Percentiles rank a stretch among this genome's conserved stretches.
Evolutionary conservation across 1,140 invertebrate genomes (phyloP).

Genomic region (Anoplolepis gracilipes): DNA sequence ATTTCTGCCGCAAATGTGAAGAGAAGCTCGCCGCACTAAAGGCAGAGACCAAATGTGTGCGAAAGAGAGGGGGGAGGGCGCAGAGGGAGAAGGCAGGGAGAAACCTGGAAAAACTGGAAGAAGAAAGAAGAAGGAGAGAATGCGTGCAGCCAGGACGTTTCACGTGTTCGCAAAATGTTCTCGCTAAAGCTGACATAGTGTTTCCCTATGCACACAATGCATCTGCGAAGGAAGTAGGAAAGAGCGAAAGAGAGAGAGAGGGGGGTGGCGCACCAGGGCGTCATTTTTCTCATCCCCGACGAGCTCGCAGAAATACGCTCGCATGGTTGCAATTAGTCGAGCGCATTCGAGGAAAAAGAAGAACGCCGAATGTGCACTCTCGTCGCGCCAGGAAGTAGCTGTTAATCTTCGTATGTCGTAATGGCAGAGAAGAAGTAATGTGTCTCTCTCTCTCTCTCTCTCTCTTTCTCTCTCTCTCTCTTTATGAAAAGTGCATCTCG

Average conservation of each 20-base stretch:
- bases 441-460: conserved; percentile 29
- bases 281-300: conserved; percentile 69
- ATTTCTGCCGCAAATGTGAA: conserved; percentile 65
- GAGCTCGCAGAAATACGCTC: conserved; percentile 70
- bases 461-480: conserved; percentile 23
- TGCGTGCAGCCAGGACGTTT: neutral
- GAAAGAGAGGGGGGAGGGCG: neutral
- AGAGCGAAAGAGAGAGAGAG: neutral
- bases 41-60: neutral
- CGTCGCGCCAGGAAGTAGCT: conserved; percentile 63
- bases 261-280: neutral
- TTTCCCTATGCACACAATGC: conserved; percentile 48
- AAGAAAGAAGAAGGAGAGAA: neutral
- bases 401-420: conserved; percentile 72
- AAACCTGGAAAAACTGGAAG: neutral
- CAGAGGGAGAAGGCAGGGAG: neutral
- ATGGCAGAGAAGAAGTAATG: conserved; percentile 69
- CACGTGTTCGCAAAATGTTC: conserved; percentile 64
- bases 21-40: conserved; percentile 63
- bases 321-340: conserved; percentile 73
- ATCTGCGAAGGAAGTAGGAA: neutral
- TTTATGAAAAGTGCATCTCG: conserved; percentile 69
- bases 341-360: conserved; percentile 59
- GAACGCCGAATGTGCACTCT: conserved; percentile 49
- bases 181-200: conserved; percentile 12